Base-by-base conservation (phyloP, 2,113 vertebrate species). In the Seriola rivoliana region DNA sequence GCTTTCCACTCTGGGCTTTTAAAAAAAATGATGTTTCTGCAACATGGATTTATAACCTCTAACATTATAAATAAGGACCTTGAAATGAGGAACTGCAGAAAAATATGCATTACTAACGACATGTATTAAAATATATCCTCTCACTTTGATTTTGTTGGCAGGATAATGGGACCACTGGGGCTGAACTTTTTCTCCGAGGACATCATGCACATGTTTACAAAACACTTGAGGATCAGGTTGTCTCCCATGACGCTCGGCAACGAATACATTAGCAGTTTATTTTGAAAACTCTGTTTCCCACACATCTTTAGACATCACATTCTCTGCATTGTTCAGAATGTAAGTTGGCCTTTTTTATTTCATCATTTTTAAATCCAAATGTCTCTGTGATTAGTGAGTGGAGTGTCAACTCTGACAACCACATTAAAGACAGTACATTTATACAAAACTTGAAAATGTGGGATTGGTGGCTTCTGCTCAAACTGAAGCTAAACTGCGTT, bases 171-270 rank as follows among this genome's bases (percentile, higher is more conserved):
- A 38, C 13, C 13, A 40, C 13, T 16, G 4, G 13, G 10, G 34
- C 32, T 38, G n/a, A 38, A 70, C 14, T 0, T 16, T 16, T 66
- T 36, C n/a, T n/a, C 46, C 21, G 11, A 74, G 16, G 8, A 73
- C 13, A 14, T 25, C 42, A 8, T n/a, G 11, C 19, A 42, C 9
- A 17, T 75, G 79, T 89, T 91, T 84, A 88, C 80, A 88, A 19
- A 89, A 91, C 86, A 92, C 13, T n/a, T 4, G 2, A 54, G 57
- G 70, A 75, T 72, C 70, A 60, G 54, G 74, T 60, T 8, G 55
- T 29, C 17, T 82, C 68, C 36, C 38, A 71, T 71, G 40, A 75
- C 52, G 62, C 60, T 87, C 55, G 25, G 62, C 71, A 72, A 67
- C 8, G 62, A 12, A 69, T 4, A 70, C 12, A 17, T 54, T 75